phyloP scores from a whole-genome alignment of 2,113 vertebrate species.

The Psittacula cyanocephala region DNA sequence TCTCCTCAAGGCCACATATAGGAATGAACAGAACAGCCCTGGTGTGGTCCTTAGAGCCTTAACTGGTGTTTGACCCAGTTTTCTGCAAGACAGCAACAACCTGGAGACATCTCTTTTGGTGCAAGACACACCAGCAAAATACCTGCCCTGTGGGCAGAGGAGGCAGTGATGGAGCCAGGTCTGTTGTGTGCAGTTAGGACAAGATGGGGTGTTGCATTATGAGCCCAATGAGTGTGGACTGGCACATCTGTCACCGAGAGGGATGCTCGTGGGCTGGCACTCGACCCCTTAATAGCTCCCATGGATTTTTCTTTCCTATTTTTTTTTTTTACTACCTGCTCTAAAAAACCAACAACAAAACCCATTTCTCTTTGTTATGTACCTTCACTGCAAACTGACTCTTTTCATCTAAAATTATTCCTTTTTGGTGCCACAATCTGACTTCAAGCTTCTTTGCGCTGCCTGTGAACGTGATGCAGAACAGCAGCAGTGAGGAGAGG shows the following conservation, averaged over 20 bases:
- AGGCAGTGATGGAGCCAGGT: background rate
- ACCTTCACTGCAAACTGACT: background rate
- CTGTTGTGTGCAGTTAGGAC: background rate
- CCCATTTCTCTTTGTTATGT: background rate
- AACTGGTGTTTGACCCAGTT: background rate
- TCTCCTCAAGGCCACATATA: rapidly evolving
- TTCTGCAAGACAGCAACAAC: background rate
- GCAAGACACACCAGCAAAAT: background rate
- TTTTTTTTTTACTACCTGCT: background rate
- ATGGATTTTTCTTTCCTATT: background rate
- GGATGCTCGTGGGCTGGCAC: background rate
- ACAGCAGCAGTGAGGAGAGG: background rate
- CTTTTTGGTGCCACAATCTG: slow-evolving; percentile 14
- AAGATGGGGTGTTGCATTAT: background rate
- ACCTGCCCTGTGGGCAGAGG: background rate
- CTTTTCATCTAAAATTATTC: slow-evolving; percentile 48
- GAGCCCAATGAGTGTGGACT: background rate
- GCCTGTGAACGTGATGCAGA: background rate
- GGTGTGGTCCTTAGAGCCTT: background rate
- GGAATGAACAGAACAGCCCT: background rate
- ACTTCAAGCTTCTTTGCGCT: slow-evolving; percentile 24
- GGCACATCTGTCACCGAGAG: background rate
- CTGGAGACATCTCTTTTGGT: background rate
- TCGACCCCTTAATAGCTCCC: background rate
- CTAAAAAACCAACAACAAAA: background rate